Evolutionary conservation across 2,888 invertebrate species (phyloP).

Genomic region (Alloplasta piceator): DNA sequence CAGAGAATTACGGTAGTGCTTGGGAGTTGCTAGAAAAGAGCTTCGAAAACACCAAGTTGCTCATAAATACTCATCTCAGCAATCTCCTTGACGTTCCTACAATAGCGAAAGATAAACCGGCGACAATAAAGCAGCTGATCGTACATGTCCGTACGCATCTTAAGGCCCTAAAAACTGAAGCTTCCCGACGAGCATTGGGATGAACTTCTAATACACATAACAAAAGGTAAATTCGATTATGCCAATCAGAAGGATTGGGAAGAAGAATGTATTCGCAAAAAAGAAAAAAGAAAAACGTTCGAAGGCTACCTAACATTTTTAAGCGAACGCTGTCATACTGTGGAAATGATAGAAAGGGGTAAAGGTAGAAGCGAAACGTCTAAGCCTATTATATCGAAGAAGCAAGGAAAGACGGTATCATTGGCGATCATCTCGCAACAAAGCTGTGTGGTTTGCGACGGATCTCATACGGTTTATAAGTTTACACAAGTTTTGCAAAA

Average conservation of each 20-base stretch:
- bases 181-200: slow-evolving; percentile 57
- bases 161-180: slow-evolving; percentile 39
- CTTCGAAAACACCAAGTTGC: slow-evolving; percentile 33
- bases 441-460: slow-evolving; percentile 34
- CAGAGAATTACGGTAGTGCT: slow-evolving; percentile 43
- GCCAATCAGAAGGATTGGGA: no score
- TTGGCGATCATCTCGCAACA: slow-evolving; percentile 29
- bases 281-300: slow-evolving; percentile 10
- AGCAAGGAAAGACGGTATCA: slow-evolving; percentile 17
- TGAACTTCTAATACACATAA: slow-evolving; percentile 48
- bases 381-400: slow-evolving; percentile 27
- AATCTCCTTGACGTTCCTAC: slow-evolving; percentile 58
- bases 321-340: slow-evolving; percentile 34
- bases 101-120: slow-evolving; percentile 51
- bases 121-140: slow-evolving; percentile 44
- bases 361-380: slow-evolving; percentile 28
- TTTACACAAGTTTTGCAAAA: slow-evolving; percentile 46
- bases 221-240: slow-evolving; percentile 57
- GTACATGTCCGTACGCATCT: slow-evolving; percentile 50
- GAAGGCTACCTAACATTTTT: slow-evolving; percentile 45
- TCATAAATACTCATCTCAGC: slow-evolving; percentile 54
- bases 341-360: slow-evolving; percentile 47
- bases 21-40: slow-evolving; percentile 33
- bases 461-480: slow-evolving; percentile 27
- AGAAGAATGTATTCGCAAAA: slow-evolving; percentile 26